Conservation (phyloP, 2,797 vertebrate species). For the Sciurus carolinensis region DNA sequence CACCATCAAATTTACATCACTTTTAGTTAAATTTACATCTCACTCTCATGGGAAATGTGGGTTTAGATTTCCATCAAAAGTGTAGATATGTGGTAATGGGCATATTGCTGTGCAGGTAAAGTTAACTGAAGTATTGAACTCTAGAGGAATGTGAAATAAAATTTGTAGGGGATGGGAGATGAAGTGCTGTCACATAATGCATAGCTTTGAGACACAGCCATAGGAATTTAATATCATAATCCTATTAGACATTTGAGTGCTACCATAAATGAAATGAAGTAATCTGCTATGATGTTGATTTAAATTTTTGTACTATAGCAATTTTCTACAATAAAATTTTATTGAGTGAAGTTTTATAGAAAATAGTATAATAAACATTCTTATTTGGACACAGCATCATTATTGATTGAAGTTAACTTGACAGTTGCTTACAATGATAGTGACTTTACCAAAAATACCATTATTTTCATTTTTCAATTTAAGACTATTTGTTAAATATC, state of each 20-base stretch:
- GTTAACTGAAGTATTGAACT: neutral
- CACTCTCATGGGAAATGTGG: neutral
- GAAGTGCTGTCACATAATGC: neutral
- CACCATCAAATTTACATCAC: neutral
- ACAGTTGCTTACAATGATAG: slow-evolving; percentile 43
- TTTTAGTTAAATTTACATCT: neutral
- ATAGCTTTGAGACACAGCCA: neutral
- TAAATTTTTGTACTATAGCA: slow-evolving; percentile 60
- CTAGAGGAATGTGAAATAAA: neutral
- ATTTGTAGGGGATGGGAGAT: neutral
- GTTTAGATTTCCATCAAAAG: neutral
- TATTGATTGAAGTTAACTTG: slow-evolving; percentile 60
- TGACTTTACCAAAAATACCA: slow-evolving; percentile 45
- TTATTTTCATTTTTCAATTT: neutral
- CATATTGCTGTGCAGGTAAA: neutral
- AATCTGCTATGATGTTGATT: slow-evolving; percentile 64
- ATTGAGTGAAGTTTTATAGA: slow-evolving; percentile 71
- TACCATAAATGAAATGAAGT: slow-evolving; percentile 68
- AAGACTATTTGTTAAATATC: no score
- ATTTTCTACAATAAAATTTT: slow-evolving; percentile 78
- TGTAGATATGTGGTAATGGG: neutral
- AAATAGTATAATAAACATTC: slow-evolving; percentile 57
- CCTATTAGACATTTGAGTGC: slow-evolving; percentile 41
- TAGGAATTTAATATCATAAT: slow-evolving; percentile 45
- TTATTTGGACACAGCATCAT: slow-evolving; percentile 10